A percentile compares a stretch with the other conserved stretches of the same genome.
These are phyloP conservation scores for Suricata suricatta DNA, from an alignment of 2,113 vertebrate genomes.

Conservation along the genomic window DNA sequence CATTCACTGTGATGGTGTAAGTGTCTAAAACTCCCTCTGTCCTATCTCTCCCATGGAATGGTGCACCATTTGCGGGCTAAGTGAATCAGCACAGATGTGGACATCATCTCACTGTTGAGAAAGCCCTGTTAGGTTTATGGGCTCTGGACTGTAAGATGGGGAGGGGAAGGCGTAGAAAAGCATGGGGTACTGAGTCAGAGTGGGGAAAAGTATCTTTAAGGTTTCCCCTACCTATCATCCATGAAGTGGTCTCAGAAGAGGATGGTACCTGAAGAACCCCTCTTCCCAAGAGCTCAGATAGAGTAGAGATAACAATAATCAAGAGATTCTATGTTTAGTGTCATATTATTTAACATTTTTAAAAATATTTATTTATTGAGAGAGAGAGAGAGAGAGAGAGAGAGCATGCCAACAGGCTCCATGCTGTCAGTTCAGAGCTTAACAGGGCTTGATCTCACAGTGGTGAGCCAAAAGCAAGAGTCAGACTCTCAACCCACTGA, in stretches of 20 bases:
- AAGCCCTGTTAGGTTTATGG: not conserved
- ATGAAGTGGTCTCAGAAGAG: not conserved
- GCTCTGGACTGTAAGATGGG: not conserved
- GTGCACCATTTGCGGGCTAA: not conserved
- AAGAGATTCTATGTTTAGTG: not conserved
- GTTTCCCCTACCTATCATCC: not conserved
- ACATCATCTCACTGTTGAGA: not conserved
- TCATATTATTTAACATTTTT: not conserved
- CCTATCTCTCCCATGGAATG: not conserved
- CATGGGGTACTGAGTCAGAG: not conserved
- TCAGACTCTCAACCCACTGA: too few species aligned
- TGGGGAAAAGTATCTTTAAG: not conserved
- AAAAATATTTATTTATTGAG: too few species aligned
- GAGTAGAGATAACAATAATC: not conserved
- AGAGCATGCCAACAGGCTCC: too few species aligned
- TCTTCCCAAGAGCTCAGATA: not conserved
- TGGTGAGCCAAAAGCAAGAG: too few species aligned
- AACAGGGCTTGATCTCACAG: too few species aligned
- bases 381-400: too few species aligned
- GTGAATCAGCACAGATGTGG: not conserved
- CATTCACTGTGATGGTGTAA: not conserved
- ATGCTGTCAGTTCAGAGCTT: too few species aligned
- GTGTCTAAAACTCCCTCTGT: not conserved
- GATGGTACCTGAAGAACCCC: not conserved
- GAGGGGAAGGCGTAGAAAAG: not conserved